Percentiles rank a stretch among this genome's conserved stretches.
These are phyloP conservation scores for Rhodinocichla rosea DNA, from an alignment of 2,113 vertebrate genomes.

Conservation along the genomic window DNA sequence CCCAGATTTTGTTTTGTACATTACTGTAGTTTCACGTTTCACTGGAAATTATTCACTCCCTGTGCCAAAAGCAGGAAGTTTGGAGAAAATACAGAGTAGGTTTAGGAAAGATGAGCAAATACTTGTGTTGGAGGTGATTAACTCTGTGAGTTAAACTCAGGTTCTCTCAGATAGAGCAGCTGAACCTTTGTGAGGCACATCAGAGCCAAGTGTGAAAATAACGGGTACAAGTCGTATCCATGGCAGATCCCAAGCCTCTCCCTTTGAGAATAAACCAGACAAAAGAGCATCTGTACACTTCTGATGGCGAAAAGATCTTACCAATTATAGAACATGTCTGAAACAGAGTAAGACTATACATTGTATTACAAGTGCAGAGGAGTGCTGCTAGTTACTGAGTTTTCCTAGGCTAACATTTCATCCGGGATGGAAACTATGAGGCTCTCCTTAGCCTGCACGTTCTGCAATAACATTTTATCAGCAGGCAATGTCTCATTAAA, in stretches of 20 bases:
- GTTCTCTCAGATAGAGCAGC: not conserved
- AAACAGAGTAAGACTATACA: not conserved
- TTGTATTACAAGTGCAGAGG: not conserved
- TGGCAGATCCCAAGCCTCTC: not conserved
- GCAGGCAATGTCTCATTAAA: constrained; percentile 31
- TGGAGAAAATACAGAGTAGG: not conserved
- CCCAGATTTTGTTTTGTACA: not conserved
- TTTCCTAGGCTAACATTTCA: constrained; percentile 13
- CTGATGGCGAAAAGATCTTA: not conserved
- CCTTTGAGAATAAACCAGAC: not conserved
- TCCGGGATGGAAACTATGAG: constrained; percentile 5
- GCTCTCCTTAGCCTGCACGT: not conserved
- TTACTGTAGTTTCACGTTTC: not conserved
- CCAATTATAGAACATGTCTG: not conserved
- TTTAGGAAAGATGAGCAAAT: not conserved
- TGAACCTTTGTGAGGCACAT: not conserved
- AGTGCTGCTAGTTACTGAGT: not conserved
- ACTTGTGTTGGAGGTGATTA: not conserved
- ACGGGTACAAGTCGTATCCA: fast-evolving
- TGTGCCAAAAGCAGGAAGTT: not conserved
- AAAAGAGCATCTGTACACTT: not conserved
- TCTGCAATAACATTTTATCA: constrained; percentile 57
- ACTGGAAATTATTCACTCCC: not conserved
- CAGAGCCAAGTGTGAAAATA: not conserved
- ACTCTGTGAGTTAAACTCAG: fast-evolving